Evolutionary conservation across 2,888 invertebrate species (phyloP), one percentile per base, ranked within the genome.

Genomic region (Polydrusus tereticollis): DNA sequence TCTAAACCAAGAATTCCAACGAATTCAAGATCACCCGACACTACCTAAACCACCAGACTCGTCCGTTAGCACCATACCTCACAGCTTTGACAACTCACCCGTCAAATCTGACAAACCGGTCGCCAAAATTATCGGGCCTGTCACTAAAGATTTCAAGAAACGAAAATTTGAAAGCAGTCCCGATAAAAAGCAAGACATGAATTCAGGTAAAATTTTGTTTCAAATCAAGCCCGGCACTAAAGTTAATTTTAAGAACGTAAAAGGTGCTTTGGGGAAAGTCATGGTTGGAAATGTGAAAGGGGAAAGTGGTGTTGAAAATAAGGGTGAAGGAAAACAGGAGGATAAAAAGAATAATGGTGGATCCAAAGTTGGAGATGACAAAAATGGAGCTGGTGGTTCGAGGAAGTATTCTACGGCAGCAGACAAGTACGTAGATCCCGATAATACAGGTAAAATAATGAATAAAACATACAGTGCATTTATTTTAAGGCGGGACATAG

Each of bases 1-100:
- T 1, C 72, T 72, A 4, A 60, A 63, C 26, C 57, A 72, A 14
- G 66, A 72, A 33, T 72, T 66, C 18, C 20, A 45, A 29, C n/a
- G 58, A n/a, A 26, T 29, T 0, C 26, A 66, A n/a, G 5, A 45
- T 21, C 38, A 29, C 16, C 45, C 43, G n/a, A n/a, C 62, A 0
- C 26, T 38, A 38, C 36, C 23, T 10, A 21, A 55, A 20, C 33
- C 63, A 47, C 33, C 47, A 10, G 14, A 43, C 1, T 20, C 58
- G 38, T 7, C 26, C 7, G n/a, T 6, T 23, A 23, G 4, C 14
- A 10, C 29, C 16, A 7, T 29, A 26, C 29, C 47, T 38, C 16
- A 38, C 38, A 14, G 14, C 1, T 38, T 43, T n/a, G 16, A 59
- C 21, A 47, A 47, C 5, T 8, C 47, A 47, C 23, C 41, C 21